These are phyloP conservation scores for Columba janthina DNA, from an alignment of 2,113 vertebrate species.

Conservation along the genomic window DNA sequence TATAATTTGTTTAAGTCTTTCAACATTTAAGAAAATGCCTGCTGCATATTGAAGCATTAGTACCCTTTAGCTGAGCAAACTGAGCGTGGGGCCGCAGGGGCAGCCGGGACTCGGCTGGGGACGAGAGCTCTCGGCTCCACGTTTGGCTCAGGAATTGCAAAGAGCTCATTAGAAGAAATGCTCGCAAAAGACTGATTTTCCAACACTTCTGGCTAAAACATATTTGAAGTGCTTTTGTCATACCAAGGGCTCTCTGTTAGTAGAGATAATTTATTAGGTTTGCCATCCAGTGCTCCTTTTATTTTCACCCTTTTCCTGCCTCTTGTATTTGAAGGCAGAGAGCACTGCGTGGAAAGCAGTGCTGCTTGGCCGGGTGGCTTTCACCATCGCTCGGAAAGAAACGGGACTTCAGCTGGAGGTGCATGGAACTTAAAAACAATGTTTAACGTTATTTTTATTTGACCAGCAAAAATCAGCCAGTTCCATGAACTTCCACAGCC, in stretches of 20 bases:
- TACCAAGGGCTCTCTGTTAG: neutral
- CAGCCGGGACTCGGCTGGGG: neutral
- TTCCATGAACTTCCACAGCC: neutral
- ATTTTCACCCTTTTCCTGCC: neutral
- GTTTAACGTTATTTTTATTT: neutral
- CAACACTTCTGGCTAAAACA: neutral
- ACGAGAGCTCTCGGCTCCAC: neutral
- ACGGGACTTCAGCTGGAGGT: neutral
- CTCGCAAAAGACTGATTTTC: neutral
- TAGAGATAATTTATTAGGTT: neutral
- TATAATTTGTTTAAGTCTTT: slow-evolving; percentile 51
- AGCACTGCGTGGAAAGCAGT: neutral
- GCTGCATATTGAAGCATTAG: neutral
- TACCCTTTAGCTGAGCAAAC: neutral
- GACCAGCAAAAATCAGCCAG: neutral
- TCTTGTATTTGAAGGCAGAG: neutral
- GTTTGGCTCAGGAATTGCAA: neutral
- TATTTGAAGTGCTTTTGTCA: neutral
- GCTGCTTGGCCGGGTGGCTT: neutral
- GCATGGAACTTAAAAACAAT: neutral
- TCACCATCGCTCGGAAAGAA: neutral
- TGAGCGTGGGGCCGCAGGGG: neutral
- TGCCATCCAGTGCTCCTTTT: neutral
- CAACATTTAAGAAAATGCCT: neutral
- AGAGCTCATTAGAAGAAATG: neutral